These are phyloP conservation scores for Formicarius rufipectus DNA, from an alignment of 2,113 vertebrate species.

Conservation along the genomic window DNA sequence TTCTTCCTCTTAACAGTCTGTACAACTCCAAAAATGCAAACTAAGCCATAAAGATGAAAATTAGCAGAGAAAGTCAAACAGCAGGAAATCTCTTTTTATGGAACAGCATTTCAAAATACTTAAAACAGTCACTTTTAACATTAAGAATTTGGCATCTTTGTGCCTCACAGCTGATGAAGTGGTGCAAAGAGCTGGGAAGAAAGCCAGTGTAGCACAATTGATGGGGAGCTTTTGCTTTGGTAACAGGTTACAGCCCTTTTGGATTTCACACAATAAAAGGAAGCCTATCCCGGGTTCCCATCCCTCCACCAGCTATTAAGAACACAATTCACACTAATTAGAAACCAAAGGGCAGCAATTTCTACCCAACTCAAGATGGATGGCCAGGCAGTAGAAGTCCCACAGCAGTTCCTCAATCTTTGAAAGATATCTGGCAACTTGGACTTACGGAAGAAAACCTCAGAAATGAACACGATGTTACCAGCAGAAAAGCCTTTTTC, in stretches of 20 bases:
- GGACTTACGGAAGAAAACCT: not conserved
- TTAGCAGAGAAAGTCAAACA: constrained; percentile 31
- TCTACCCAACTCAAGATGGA: not conserved
- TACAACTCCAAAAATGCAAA: constrained; percentile 28
- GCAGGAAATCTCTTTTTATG: constrained; percentile 11
- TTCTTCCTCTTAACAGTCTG: constrained; percentile 40
- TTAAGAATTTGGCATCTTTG: constrained; percentile 14
- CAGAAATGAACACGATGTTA: not conserved
- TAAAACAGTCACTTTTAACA: not conserved
- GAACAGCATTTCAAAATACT: constrained; percentile 22
- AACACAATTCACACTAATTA: constrained; percentile 45
- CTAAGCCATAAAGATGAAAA: constrained; percentile 54
- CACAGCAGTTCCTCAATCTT: not conserved
- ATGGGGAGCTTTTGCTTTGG: constrained; percentile 50
- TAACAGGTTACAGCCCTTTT: constrained; percentile 57
- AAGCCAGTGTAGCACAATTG: constrained; percentile 33
- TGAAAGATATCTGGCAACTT: rapidly evolving
- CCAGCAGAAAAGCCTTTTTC: not conserved
- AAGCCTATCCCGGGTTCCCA: constrained; percentile 57
- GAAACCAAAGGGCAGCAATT: constrained; percentile 51
- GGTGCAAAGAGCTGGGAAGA: constrained; percentile 33
- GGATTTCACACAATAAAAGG: constrained; percentile 62
- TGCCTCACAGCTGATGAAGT: constrained; percentile 30
- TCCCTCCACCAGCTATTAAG: constrained; percentile 33
- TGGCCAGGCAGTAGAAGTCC: not conserved